Conservation (phyloP, 2,113 vertebrate species). For the Psettodes erumei region DNA sequence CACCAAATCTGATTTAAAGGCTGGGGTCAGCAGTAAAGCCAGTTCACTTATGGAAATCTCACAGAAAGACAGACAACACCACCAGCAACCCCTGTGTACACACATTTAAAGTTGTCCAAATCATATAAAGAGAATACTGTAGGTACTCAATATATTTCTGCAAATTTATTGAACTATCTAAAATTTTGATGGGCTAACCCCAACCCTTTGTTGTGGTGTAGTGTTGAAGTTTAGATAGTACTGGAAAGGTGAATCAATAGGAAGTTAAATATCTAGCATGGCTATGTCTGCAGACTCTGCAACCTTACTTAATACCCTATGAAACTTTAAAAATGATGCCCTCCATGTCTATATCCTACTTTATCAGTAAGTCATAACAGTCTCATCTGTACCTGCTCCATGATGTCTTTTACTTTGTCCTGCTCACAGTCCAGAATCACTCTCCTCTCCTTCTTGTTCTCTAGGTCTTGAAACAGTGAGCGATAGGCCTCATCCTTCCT, state of each 20-base stretch:
- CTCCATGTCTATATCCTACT: background rate
- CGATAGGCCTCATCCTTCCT: constrained; percentile 98
- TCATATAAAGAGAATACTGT: background rate
- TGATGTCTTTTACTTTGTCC: constrained; percentile 99
- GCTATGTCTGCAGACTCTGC: too few relatives aligned
- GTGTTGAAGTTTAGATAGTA: background rate
- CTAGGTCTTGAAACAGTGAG: constrained; percentile 96
- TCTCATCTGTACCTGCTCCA: constrained; percentile 95
- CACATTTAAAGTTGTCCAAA: too few relatives aligned
- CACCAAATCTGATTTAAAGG: background rate
- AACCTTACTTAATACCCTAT: too few relatives aligned
- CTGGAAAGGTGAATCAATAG: background rate
- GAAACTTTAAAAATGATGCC: background rate
- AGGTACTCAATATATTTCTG: background rate
- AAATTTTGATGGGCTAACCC: background rate
- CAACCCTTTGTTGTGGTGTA: background rate
- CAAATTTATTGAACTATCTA: background rate
- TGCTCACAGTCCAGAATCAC: constrained; percentile 98
- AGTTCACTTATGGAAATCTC: background rate
- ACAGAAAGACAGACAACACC: background rate
- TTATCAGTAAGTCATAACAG: background rate
- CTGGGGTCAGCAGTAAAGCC: background rate
- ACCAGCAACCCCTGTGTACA: too few relatives aligned
- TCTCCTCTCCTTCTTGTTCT: constrained; percentile 95
- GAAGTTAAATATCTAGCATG: background rate